Base-by-base conservation (phyloP, 2,797 vertebrate genomes). In the Arrhamphus sclerolepis region DNA sequence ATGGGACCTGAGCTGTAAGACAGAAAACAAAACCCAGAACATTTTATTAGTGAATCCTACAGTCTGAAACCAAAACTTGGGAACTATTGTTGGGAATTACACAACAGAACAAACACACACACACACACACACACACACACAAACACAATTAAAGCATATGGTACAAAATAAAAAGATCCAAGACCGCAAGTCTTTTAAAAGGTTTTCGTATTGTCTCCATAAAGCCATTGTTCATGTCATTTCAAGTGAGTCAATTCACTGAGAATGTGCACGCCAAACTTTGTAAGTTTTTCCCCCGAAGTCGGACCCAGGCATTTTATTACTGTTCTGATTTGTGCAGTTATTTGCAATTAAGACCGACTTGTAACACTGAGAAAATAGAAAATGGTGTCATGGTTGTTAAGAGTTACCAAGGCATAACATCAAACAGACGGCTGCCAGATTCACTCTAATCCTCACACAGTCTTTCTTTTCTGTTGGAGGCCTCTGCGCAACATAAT, bases 1-100 rank as follows among this genome's bases (percentile, higher is more conserved):
- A 90, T 75, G 0, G 91, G 90, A 29, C 81, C 53, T 18, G 91
- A 89, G 80, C 95, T 98, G 88, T 77, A 87, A 86, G 48, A 82
- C 20, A 67, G n/a, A n/a, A n/a, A n/a, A n/a, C n/a, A 68, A 49
- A 53, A 3, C 14, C 62, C 26, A 44, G 11, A 48, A 70, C 46
- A 68, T 1, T 44, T 40, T 14, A 59, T 41, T 39, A 17, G 1
- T 34, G 22, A 19, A 21, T 9, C 47, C 6, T n/a, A 42, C 21
- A 56, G 9, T 50, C 51, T 29, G 14, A 51, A 55, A 13, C 18
- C 7, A 20, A 42, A 21, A 18, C 14, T 2, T n/a, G 8, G 17
- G 13, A 54, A 1, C 39, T 40, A 5, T 38, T 26, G 7, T 6
- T 16, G 40, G 7, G 38, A 1, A 14, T 38, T 14, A 38, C 13